A percentile compares a stretch with the other conserved stretches of the same genome.
Conservation (phyloP, 2,888 invertebrate species). For the Callimorpha dominula region DNA sequence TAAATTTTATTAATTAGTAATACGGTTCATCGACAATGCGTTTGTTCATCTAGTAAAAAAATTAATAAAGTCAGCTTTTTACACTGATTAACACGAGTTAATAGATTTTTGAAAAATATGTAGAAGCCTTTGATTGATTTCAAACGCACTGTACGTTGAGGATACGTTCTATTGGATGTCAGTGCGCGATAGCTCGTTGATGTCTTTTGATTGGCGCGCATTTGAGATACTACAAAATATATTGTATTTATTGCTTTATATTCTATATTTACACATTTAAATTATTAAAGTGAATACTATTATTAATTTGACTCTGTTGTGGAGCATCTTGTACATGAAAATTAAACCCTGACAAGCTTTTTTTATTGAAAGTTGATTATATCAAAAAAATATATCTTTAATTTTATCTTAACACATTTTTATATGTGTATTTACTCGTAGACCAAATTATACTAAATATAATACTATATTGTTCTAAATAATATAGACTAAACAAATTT, state of each 20-base stretch:
- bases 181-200: slow-evolving; percentile 61
- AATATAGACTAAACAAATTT: neutral
- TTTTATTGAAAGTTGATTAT: neutral
- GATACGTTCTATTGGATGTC: slow-evolving; percentile 8
- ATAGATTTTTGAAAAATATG: neutral
- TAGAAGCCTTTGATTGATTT: neutral
- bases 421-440: neutral
- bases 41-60: too few species aligned
- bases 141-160: neutral
- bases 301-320: neutral
- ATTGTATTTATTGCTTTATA: neutral
- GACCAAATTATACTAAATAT: too few species aligned
- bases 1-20: neutral
- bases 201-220: slow-evolving; percentile 66
- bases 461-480: too few species aligned
- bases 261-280: neutral
- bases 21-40: neutral
- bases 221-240: neutral
- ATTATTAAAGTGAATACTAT: neutral
- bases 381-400: neutral
- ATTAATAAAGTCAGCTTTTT: neutral
- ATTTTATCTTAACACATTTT: neutral
- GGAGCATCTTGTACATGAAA: too few species aligned
- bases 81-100: too few species aligned
- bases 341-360: too few species aligned